Percentiles rank a stretch among this genome's conserved stretches.
phyloP scores from a whole-genome alignment of 2,797 vertebrate genomes.

The Enteromius thamalakanensis region DNA sequence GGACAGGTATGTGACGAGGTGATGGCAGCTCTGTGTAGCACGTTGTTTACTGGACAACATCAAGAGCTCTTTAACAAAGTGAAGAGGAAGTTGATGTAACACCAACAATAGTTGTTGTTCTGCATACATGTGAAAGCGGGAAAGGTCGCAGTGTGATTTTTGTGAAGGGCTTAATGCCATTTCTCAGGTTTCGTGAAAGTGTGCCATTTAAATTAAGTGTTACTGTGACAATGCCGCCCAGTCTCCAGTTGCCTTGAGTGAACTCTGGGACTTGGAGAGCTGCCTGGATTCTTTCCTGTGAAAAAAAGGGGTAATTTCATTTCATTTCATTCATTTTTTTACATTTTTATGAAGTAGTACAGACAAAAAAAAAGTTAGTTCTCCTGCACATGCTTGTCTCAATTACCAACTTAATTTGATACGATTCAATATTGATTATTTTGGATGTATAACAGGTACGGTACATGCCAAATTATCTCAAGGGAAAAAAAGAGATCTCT shows the following conservation, averaged over 20 bases:
- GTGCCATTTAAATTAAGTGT: constrained; percentile 28
- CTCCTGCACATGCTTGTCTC: neutral
- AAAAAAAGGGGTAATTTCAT: neutral
- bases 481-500: no score
- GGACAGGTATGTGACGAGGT: constrained; percentile 8
- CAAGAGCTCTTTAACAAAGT: constrained; percentile 3
- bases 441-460: no score
- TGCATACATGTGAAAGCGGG: neutral
- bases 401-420: no score
- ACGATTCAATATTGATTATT: no score
- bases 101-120: neutral
- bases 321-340: no score
- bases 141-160: neutral
- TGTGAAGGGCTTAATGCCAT: constrained; percentile 9
- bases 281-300: neutral
- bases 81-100: neutral
- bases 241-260: constrained; percentile 19
- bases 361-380: neutral
- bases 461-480: no score
- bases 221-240: neutral
- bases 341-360: neutral
- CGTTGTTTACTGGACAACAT: constrained; percentile 3
- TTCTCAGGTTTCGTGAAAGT: constrained; percentile 23
- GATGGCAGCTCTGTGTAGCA: neutral
- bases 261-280: constrained; percentile 22